Base-by-base conservation (phyloP, 2,888 invertebrate genomes). In the Cactoblastis cactorum region DNA sequence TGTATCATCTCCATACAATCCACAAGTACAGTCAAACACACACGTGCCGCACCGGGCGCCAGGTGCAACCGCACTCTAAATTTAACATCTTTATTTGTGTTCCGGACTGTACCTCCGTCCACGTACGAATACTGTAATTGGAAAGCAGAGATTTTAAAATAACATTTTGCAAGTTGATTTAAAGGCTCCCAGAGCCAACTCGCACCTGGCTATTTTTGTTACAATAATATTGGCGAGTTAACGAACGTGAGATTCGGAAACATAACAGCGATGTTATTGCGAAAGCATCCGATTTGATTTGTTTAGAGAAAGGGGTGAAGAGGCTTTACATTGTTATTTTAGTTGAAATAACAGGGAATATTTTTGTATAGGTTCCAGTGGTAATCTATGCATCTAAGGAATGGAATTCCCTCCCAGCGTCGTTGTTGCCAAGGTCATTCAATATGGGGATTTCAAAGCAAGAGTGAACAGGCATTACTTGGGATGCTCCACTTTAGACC, bases 1-100 rank as follows among this genome's bases (percentile, higher is more conserved):
- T 6, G 5, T 37, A 11, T 22, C 70, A 65, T 32, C 82, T 81
- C 74, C 63, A 67, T 73, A 66, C 4, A 59, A 49, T 61, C 74
- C 62, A 57, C 24, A 61, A 63, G 80, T 86, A 86, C 81, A 83
- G 77, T 80, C 77, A 63, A 68, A 62, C 63, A 66, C 77, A 72
- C 77, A 74, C 80, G 79, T 75, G 75, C 67, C 71, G 73, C 54
- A 58, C 39, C 56, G 67, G 62, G 71, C 72, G 80, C 85, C 88
- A 88, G 87, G 88, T 88, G 88, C 77, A 67, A 84, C 87, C 87
- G 78, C 87, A 65, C 80, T 80, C 88, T 88, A 88, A 85, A 88
- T 88, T 85, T 87, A 88, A 81, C 86, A 74, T 85, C 83, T 87
- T 86, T 87, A 88, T 87, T 86, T 83, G 81, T 85, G 76, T 83